phyloP scores from a whole-genome alignment of 2,797 vertebrate genomes.

The Protonibea diacanthus region DNA sequence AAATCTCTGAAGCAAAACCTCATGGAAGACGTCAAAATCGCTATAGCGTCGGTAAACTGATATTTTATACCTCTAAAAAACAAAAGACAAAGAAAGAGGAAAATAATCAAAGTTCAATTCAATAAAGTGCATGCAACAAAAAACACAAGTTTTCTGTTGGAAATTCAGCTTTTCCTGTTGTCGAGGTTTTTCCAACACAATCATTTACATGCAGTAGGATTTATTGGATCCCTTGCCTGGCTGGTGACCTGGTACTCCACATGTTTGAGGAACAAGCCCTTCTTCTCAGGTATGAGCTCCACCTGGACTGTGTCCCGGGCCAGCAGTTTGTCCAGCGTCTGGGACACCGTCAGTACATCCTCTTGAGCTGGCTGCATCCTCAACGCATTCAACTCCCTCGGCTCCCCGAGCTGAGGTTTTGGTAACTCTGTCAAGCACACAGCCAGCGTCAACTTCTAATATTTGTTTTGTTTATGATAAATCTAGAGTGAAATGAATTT shows the following conservation, averaged over 20 bases:
- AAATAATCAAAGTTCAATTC: background rate
- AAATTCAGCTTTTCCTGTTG: background rate
- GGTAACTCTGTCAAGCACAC: conserved; percentile 85
- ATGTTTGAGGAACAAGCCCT: conserved; percentile 97
- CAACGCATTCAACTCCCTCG: conserved; percentile 77
- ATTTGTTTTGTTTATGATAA: conserved; percentile 56
- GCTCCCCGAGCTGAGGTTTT: conserved; percentile 86
- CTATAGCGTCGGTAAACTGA: conserved; percentile 95
- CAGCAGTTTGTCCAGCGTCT: conserved; percentile 91
- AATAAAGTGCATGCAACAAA: background rate
- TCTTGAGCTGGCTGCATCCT: conserved; percentile 90
- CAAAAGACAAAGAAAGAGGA: conserved; percentile 2
- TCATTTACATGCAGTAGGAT: background rate
- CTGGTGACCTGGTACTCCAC: conserved; percentile 98
- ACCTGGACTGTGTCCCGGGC: conserved; percentile 90
- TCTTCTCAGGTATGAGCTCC: conserved; percentile 98
- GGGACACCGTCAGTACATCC: conserved; percentile 88
- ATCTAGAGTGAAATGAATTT: conserved; percentile 22
- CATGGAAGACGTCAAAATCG: conserved; percentile 97
- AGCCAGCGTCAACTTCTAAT: conserved; percentile 35
- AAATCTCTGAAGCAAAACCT: conserved; percentile 94
- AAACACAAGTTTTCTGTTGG: background rate
- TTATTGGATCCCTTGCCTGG: conserved; percentile 84
- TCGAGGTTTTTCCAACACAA: background rate
- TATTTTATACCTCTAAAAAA: conserved; percentile 89